Evolutionary conservation across 92 coral and sea anemone genomes (phyloP), one percentile per base, ranked within the genome.

Genomic region (Epizoanthus rinbou): DNA sequence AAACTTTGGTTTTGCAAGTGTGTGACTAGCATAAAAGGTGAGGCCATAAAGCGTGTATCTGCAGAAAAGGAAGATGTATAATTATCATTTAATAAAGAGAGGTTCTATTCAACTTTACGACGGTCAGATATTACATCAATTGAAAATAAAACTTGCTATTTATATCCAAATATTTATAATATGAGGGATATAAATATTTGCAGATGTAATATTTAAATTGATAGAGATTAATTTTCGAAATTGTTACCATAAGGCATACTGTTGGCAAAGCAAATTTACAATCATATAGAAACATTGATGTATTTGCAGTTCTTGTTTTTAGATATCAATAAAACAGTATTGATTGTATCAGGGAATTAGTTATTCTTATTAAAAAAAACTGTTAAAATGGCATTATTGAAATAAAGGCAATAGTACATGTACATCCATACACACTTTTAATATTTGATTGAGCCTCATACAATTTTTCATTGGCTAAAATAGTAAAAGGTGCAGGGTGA

Each of bases 21-120:
- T 81, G 62, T 47, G 76, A 56, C 74, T 69, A 37, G 68, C 86
- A 70, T 82, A 80, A 80, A 80, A 79, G 35, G 84, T 79, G 47
- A 80, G 84, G 56, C 71, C 84, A 79, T 79, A 68, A 81, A 81
- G 85, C 19, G 85, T 81, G 63, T 66, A 68, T 3, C 63, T 57
- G 62, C 64, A 66, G 68, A 66, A 76, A 57, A 76, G 37, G 25
- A n/a, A n/a, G n/a, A n/a, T n/a, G n/a, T n/a, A n/a, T n/a, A n/a
- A n/a, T n/a, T n/a, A n/a, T n/a, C n/a, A n/a, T n/a, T n/a, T n/a
- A n/a, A n/a, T n/a, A n/a, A n/a, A n/a, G n/a, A n/a, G n/a, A n/a
- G n/a, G n/a, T n/a, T n/a, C n/a, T n/a, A n/a, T n/a, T n/a, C n/a
- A n/a, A n/a, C n/a, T n/a, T n/a, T n/a, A n/a, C n/a, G n/a, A n/a